These are phyloP conservation scores for Diadumene lineata DNA, from an alignment of 92 coral and sea anemone genomes.

Conservation along the genomic window DNA sequence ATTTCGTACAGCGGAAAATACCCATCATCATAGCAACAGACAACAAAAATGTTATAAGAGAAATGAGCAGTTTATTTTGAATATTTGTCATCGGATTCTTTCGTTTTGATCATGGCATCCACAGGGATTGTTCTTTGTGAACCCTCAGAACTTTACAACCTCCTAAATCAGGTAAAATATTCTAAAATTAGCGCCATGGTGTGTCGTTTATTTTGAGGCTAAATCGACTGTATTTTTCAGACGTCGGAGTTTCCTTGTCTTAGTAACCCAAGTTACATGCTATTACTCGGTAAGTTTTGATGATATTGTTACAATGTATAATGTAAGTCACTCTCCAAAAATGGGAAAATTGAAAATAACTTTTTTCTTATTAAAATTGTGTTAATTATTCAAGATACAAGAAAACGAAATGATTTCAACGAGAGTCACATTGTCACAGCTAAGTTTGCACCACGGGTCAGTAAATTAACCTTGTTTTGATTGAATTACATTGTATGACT, in stretches of 20 bases:
- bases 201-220: neutral
- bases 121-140: constrained; percentile 75
- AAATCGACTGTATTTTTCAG: constrained; percentile 17
- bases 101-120: constrained; percentile 61
- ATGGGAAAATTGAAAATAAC: too few relatives aligned
- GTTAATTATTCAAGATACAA: too few relatives aligned
- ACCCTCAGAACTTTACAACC: constrained; percentile 80
- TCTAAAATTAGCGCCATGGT: neutral
- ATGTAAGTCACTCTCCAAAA: neutral
- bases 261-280: constrained; percentile 90
- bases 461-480: too few relatives aligned
- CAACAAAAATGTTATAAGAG: constrained; percentile 46
- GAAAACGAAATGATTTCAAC: constrained; percentile 83
- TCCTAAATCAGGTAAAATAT: constrained; percentile 80
- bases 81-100: neutral
- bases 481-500: constrained; percentile 23
- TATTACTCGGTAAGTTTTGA: constrained; percentile 74
- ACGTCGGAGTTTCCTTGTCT: constrained; percentile 75
- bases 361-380: too few relatives aligned
- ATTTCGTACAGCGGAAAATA: constrained; percentile 46
- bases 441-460: constrained; percentile 97
- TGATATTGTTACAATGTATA: neutral
- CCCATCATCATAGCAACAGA: constrained; percentile 70
- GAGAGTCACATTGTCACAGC: constrained; percentile 94
- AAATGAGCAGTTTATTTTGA: constrained; percentile 11